Evolutionary conservation across 2,888 invertebrate genomes (phyloP).

Genomic region (Tenthredo notha): DNA sequence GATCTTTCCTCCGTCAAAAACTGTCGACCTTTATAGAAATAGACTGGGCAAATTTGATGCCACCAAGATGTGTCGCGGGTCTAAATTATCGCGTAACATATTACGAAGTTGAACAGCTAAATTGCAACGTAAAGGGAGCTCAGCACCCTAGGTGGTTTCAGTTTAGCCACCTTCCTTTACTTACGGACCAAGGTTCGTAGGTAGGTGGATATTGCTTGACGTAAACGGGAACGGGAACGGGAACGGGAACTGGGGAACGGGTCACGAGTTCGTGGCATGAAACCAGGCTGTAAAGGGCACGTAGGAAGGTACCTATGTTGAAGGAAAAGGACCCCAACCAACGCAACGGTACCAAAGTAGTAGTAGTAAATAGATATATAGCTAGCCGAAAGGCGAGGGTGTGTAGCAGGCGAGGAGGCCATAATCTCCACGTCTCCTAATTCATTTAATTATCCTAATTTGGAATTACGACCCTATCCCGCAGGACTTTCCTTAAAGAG

Average conservation of each 20-base stretch:
- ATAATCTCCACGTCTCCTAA: conserved; percentile 22
- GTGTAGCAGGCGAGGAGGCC: not conserved
- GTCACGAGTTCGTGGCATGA: not conserved
- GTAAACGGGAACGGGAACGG: not conserved
- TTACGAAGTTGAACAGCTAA: conserved; percentile 25
- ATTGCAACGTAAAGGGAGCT: conserved; percentile 37
- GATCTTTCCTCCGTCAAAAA: too few relatives aligned
- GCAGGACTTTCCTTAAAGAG: not conserved
- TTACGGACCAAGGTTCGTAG: conserved; percentile 1
- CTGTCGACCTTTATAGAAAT: not conserved
- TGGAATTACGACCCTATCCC: conserved; percentile 5
- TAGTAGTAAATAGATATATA: not conserved
- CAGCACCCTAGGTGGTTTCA: conserved; percentile 18
- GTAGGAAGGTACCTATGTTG: not conserved
- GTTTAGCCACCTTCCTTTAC: not conserved
- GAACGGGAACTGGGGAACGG: not conserved
- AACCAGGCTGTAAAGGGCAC: conserved; percentile 26
- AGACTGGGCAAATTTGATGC: too few relatives aligned
- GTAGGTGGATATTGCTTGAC: conserved; percentile 20
- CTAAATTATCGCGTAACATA: conserved; percentile 37
- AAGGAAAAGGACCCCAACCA: not conserved
- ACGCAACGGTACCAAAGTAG: conserved; percentile 10
- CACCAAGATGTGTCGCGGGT: not conserved
- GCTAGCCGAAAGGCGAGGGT: not conserved
- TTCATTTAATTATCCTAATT: conserved; percentile 27